phyloP scores from a whole-genome alignment of 2,888 invertebrate genomes.

The Melitaea athalia region DNA sequence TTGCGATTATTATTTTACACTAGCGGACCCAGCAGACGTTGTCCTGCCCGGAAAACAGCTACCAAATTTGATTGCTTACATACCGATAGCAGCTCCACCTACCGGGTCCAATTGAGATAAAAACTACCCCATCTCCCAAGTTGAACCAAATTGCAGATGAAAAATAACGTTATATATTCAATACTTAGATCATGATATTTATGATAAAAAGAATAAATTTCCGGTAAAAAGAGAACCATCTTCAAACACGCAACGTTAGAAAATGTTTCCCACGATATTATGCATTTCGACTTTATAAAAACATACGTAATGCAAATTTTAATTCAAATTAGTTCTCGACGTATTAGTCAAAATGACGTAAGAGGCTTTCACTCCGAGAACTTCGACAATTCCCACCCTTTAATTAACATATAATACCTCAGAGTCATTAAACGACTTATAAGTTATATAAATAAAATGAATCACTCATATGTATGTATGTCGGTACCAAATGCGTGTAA shows the following conservation, averaged over 20 bases:
- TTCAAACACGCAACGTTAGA: neutral
- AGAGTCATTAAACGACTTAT: constrained; percentile 27
- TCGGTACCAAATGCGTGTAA: no score
- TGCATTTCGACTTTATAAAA: constrained; percentile 10
- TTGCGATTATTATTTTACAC: no score
- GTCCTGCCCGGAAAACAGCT: no score
- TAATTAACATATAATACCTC: constrained; percentile 27
- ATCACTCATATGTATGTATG: no score
- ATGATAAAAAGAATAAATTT: neutral
- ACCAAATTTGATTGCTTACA: no score
- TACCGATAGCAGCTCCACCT: no score
- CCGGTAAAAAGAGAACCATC: neutral
- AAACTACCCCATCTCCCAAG: no score
- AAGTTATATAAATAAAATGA: neutral
- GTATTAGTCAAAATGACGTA: constrained; percentile 23
- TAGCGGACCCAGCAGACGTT: no score
- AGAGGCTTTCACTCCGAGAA: constrained; percentile 29
- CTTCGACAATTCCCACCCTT: constrained; percentile 30
- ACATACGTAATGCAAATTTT: constrained; percentile 17
- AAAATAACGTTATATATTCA: neutral
- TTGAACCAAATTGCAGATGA: no score
- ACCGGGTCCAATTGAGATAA: no score
- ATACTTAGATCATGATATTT: neutral
- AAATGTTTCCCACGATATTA: constrained; percentile 13
- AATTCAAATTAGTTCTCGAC: constrained; percentile 12